Percentiles rank a stretch among this genome's conserved stretches.
Conservation (phyloP, 2,113 vertebrate species). For the Cranoglanis bouderius region DNA sequence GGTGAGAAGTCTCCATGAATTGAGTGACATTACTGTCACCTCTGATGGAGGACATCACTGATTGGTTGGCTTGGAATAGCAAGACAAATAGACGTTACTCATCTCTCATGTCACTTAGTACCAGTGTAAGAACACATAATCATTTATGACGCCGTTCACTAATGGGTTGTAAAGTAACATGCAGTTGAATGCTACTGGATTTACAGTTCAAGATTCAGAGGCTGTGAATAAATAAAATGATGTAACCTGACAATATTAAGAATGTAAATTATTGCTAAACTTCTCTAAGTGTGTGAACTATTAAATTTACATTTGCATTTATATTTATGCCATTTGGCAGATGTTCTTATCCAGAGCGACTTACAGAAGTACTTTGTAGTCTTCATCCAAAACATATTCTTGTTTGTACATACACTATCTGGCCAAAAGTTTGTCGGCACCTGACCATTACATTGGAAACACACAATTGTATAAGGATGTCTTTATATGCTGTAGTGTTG, state of each 20-base stretch:
- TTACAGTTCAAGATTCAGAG: neutral
- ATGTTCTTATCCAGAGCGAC: neutral
- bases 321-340: neutral
- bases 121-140: constrained; percentile 24
- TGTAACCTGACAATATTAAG: neutral
- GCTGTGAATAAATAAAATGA: neutral
- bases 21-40: constrained; percentile 32
- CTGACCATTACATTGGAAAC: neutral
- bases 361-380: neutral
- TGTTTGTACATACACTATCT: neutral
- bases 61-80: neutral
- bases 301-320: neutral
- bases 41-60: constrained; percentile 18
- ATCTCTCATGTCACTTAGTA: neutral
- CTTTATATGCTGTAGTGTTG: neutral
- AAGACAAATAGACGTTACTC: constrained; percentile 11
- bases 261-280: too few relatives aligned
- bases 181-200: neutral
- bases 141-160: neutral
- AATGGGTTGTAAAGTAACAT: constrained; percentile 18
- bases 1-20: constrained; percentile 28
- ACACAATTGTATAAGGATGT: neutral
- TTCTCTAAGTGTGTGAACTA: neutral
- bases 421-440: neutral
- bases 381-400: neutral